A percentile compares a stretch with the other conserved stretches of the same genome.
Evolutionary conservation across 2,888 invertebrate species (phyloP).

Genomic region (Cataglyphis altisquamis): DNA sequence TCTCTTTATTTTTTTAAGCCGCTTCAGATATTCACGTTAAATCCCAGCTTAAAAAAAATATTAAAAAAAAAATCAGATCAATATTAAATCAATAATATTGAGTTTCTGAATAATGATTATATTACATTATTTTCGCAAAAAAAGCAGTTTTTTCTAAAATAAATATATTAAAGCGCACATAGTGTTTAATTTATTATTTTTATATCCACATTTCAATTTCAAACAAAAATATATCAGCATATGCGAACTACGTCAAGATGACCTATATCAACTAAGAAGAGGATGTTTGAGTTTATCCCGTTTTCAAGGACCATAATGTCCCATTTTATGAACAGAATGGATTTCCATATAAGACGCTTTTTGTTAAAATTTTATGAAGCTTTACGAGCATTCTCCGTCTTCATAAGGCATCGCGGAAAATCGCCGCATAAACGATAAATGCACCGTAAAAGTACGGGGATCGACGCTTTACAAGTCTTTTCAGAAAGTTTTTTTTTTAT

Average conservation of each 20-base stretch:
- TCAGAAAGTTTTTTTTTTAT: slow-evolving; percentile 32
- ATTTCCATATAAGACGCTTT: slow-evolving; percentile 29
- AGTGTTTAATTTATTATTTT: slow-evolving; percentile 8
- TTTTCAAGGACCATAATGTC: slow-evolving; percentile 20
- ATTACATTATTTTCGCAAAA: background rate
- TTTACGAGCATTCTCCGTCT: background rate
- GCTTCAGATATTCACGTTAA: background rate
- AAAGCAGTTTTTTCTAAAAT: background rate
- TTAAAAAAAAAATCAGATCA: background rate
- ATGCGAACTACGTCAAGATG: background rate
- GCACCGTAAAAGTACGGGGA: background rate
- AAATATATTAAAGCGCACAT: background rate
- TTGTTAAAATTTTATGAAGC: background rate
- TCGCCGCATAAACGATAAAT: slow-evolving; percentile 4
- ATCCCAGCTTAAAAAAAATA: background rate
- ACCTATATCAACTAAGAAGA: background rate
- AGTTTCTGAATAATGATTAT: background rate
- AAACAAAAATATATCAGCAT: background rate
- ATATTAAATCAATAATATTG: background rate
- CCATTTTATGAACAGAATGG: slow-evolving; percentile 6
- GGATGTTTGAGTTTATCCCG: background rate
- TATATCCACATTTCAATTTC: slow-evolving; percentile 14
- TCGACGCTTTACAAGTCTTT: slow-evolving; percentile 17
- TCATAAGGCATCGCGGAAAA: background rate
- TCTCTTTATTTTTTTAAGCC: background rate